A percentile compares a stretch with the other conserved stretches of the same genome.
Conservation (phyloP, 2,888 invertebrate genomes). For the Drosophila tanythrix region DNA sequence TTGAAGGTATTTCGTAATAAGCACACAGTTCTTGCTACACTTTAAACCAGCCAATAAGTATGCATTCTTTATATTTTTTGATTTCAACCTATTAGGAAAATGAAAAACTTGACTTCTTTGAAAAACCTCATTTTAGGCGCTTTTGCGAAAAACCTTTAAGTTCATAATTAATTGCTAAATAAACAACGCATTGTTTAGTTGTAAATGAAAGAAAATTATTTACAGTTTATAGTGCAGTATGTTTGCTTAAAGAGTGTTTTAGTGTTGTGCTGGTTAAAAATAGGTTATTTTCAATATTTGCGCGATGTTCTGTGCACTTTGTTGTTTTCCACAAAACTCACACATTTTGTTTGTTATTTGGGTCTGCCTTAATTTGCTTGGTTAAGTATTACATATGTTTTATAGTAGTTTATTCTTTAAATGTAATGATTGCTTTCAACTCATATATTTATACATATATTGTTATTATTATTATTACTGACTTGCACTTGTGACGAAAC, state of each 20-base stretch:
- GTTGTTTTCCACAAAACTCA: slow-evolving; percentile 40
- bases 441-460: slow-evolving; percentile 59
- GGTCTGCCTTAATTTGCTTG: slow-evolving; percentile 25
- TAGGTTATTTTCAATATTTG: slow-evolving; percentile 35
- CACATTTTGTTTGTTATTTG: slow-evolving; percentile 19
- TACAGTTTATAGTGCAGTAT: slow-evolving; percentile 64
- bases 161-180: slow-evolving; percentile 45
- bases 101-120: slow-evolving; percentile 36
- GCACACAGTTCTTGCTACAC: slow-evolving; percentile 65
- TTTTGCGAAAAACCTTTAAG: slow-evolving; percentile 48
- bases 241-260: slow-evolving; percentile 42
- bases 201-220: slow-evolving; percentile 69
- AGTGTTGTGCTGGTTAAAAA: slow-evolving; percentile 38
- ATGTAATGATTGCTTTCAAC: slow-evolving; percentile 77
- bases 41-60: slow-evolving; percentile 38
- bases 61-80: slow-evolving; percentile 48
- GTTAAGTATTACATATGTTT: slow-evolving; percentile 42
- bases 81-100: slow-evolving; percentile 63
- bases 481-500: slow-evolving; percentile 34
- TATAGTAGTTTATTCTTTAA: slow-evolving; percentile 57
- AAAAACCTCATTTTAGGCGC: slow-evolving; percentile 8
- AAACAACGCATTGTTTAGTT: slow-evolving; percentile 35
- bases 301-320: slow-evolving; percentile 22
- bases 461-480: slow-evolving; percentile 19
- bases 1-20: slow-evolving; percentile 77